A percentile compares a stretch with the other conserved stretches of the same genome.
These are phyloP conservation scores for Drosophila sordidapex DNA, from an alignment of 2,888 invertebrate species.

Conservation along the genomic window DNA sequence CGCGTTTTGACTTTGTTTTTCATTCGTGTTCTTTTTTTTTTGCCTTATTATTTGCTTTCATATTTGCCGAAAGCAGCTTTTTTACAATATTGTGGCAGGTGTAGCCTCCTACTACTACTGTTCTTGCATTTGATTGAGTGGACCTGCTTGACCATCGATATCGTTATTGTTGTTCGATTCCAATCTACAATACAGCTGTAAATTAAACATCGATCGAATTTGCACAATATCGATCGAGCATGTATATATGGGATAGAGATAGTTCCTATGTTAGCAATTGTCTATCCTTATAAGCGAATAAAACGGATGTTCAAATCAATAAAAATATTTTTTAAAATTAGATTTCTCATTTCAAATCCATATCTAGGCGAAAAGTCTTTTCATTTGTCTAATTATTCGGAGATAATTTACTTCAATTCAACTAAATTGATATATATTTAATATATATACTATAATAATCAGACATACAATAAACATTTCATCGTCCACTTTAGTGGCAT, in stretches of 20 bases:
- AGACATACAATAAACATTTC: background rate
- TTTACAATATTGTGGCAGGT: conserved; percentile 59
- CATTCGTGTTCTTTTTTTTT: conserved; percentile 6
- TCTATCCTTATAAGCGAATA: background rate
- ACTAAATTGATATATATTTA: background rate
- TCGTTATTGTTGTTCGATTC: conserved; percentile 27
- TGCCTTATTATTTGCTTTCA: conserved; percentile 55
- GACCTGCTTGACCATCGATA: conserved; percentile 27
- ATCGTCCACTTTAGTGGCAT: background rate
- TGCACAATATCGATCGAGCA: background rate
- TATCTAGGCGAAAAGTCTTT: background rate
- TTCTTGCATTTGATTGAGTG: conserved; percentile 47
- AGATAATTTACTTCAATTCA: background rate
- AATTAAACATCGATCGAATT: conserved; percentile 44
- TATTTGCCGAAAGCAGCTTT: conserved; percentile 74
- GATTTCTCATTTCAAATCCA: background rate
- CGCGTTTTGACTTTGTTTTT: conserved; percentile 32
- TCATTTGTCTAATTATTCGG: background rate
- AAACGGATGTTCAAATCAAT: background rate
- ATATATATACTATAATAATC: background rate
- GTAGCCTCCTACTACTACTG: conserved; percentile 63
- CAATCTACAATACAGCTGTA: conserved; percentile 43
- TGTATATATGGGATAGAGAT: background rate
- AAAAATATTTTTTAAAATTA: background rate
- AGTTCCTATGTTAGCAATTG: background rate